Percentiles rank a stretch among this genome's conserved stretches.
These are phyloP conservation scores for Oscheius onirici DNA, from an alignment of 2,888 invertebrate species.

Conservation along the genomic window DNA sequence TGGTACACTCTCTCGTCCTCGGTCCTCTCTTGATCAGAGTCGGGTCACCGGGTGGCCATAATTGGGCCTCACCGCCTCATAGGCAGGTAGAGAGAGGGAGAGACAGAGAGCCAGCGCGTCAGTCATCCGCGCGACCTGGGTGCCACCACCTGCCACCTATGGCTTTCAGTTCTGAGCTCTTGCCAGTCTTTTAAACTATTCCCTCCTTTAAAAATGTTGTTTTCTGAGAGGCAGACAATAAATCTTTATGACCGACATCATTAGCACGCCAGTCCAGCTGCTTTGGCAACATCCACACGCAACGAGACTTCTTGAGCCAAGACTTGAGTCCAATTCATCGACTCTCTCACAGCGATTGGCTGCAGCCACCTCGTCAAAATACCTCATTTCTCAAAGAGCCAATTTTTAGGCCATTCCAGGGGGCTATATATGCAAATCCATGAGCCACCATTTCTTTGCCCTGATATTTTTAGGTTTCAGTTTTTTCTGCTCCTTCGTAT, in stretches of 20 bases:
- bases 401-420: too few relatives aligned
- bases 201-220: not conserved
- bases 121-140: constrained; percentile 1
- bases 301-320: not conserved
- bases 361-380: too few relatives aligned
- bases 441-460: too few relatives aligned
- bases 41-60: not conserved
- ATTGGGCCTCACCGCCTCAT: not conserved
- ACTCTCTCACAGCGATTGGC: too few relatives aligned
- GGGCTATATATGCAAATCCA: too few relatives aligned
- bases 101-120: not conserved
- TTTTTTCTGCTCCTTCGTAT: too few relatives aligned
- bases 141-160: constrained; percentile 1
- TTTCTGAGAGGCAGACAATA: not conserved
- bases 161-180: not conserved
- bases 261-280: constrained; percentile 26
- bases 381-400: too few relatives aligned
- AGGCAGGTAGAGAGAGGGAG: constrained; percentile 4
- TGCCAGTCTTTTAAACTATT: not conserved
- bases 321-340: too few relatives aligned
- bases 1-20: not conserved
- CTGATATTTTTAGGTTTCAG: too few relatives aligned
- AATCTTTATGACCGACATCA: constrained; percentile 31
- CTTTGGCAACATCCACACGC: constrained; percentile 6
- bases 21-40: too few relatives aligned